A percentile compares a stretch with the other conserved stretches of the same genome.
phyloP scores from a whole-genome alignment of 1,140 invertebrate genomes.

The Apis dorsata region DNA sequence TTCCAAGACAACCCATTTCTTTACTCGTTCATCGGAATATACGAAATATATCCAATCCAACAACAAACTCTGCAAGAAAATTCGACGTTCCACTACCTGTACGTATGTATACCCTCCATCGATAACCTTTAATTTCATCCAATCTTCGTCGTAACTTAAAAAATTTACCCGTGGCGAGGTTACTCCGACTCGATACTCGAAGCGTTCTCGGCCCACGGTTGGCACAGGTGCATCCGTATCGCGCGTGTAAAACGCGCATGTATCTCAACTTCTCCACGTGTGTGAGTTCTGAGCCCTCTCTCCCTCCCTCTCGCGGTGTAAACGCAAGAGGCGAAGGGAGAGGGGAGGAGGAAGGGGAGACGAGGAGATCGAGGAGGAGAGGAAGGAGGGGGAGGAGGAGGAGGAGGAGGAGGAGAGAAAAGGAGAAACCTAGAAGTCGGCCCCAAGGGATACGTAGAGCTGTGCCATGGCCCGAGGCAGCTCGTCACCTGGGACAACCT shows the following conservation, averaged over 20 bases:
- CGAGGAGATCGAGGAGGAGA: not conserved
- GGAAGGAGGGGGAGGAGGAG: not conserved
- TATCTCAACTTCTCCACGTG: not conserved
- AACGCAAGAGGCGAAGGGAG: conserved; percentile 17
- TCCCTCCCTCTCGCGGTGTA: not conserved
- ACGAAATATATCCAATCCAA: not conserved
- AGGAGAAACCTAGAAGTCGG: conserved; percentile 65
- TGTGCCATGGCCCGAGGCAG: conserved; percentile 76
- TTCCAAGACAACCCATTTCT: not conserved
- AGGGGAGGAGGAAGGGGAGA: not conserved
- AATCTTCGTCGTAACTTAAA: not conserved
- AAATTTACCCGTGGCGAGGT: not conserved
- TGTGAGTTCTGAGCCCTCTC: conserved; percentile 6
- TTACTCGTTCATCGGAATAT: too few relatives aligned
- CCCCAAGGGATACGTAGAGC: conserved; percentile 75
- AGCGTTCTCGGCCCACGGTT: not conserved
- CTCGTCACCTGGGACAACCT: conserved; percentile 78
- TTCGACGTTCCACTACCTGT: not conserved
- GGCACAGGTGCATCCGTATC: conserved; percentile 4
- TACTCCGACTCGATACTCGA: not conserved
- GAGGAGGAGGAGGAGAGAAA: conserved; percentile 31
- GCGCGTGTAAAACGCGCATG: conserved; percentile 7
- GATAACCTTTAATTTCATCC: not conserved
- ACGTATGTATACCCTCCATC: not conserved
- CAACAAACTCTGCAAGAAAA: not conserved